Evolutionary conservation across 64 coral and sea anemone species (phyloP), one percentile per base, ranked within the genome.

Genomic region (Stichodactyla mertensii): DNA sequence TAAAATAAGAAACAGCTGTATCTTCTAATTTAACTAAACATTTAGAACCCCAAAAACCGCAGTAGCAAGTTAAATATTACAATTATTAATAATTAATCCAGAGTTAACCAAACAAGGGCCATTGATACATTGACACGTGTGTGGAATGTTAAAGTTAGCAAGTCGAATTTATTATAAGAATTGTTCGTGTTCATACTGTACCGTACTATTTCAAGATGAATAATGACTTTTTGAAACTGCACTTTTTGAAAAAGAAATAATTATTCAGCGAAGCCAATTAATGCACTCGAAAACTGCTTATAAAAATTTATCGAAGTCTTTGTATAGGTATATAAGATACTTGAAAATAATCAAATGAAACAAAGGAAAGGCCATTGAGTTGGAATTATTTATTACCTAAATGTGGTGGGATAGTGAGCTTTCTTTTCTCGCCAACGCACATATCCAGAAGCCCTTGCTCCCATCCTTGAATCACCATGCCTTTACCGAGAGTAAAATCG

Each of bases 401-500:
- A 69, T 97, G 91, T 79, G 94, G 70, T 18, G 94, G 94, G 31
- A 97, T 92, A 0, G 80, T 93, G 27, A 97, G 88, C 26, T 93
- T 97, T 82, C 94, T 86, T 81, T 83, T 84, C 51, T 97, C 94
- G 18, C 94, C 94, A 36, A 97, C 88, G 74, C 94, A 97, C 94
- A 97, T 97, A 87, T 93, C 91, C 55, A 92, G 82, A 23, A 97
- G 91, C 23, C 94, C 94, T 85, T 93, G 69, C 80, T 97, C 94
- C 91, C 92, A 97, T 0, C 94, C 94, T 90, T 97, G 94, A 54
- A 97, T 97, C 51, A 97, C 94, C 94, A 90, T 90, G 51, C 94
- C 94, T 88, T 80, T 90, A 9, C 94, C 94, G 55, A 97, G 66
- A 24, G 91, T 97, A 93, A 97, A 97, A 59, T 97, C 94, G 74